These are phyloP conservation scores for Clupea harengus DNA, from an alignment of 2,113 vertebrate species.

Conservation along the genomic window DNA sequence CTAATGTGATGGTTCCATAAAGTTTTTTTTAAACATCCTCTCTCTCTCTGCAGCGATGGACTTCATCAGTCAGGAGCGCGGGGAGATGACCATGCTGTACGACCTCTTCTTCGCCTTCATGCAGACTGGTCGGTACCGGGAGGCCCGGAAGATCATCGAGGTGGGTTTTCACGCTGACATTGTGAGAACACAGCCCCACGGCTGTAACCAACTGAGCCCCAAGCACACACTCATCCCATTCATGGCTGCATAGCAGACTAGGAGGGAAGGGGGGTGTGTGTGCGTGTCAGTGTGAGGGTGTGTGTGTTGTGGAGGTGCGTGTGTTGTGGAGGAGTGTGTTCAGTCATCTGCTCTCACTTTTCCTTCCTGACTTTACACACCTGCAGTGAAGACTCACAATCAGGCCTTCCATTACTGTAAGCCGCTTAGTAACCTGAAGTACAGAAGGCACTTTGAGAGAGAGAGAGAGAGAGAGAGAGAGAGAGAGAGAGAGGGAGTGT, in stretches of 20 bases:
- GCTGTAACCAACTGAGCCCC: no score
- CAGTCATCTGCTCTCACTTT: not conserved
- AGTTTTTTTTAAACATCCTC: no score
- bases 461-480: not conserved
- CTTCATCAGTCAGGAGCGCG: conserved; percentile 80
- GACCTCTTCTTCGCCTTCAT: conserved; percentile 93
- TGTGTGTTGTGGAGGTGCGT: not conserved
- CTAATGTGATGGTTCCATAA: no score
- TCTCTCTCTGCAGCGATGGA: conserved; percentile 78
- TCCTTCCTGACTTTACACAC: not conserved
- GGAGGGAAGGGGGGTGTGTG: not conserved
- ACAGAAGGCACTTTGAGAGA: not conserved
- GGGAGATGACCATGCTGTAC: conserved; percentile 91
- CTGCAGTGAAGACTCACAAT: not conserved
- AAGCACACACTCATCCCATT: conserved; percentile 67
- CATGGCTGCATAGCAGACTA: conserved; percentile 47
- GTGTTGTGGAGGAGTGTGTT: not conserved
- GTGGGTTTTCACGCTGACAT: conserved; percentile 62
- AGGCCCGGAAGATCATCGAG: conserved; percentile 96
- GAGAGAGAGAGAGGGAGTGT: not conserved
- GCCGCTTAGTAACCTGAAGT: not conserved
- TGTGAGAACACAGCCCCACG: no score
- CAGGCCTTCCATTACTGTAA: not conserved
- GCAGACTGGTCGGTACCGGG: conserved; percentile 85
- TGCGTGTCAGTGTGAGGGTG: not conserved